Evolutionary conservation across 2,113 vertebrate species (phyloP).

Genomic region (Zingel zingel): DNA sequence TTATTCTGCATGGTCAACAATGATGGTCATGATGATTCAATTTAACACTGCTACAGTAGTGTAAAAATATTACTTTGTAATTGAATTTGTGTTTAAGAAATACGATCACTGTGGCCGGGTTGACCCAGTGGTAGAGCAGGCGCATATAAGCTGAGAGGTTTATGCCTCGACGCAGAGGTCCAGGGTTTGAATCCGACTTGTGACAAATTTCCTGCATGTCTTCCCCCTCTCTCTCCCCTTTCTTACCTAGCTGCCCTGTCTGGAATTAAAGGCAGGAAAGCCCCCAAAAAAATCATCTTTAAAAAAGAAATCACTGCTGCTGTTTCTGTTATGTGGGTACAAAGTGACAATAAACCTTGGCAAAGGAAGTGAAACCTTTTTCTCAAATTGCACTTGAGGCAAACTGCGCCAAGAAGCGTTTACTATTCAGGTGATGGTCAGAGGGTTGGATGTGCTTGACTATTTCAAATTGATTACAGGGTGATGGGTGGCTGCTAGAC

Average conservation of each 20-base stretch:
- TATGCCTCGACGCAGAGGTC: no score
- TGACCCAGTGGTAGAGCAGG: no score
- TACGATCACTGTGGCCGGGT: no score
- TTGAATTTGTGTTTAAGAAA: constrained; percentile 32
- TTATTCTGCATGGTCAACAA: constrained; percentile 35
- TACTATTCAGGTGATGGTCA: constrained; percentile 58
- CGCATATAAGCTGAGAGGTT: no score
- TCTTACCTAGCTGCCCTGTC: no score
- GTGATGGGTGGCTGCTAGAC: constrained; percentile 39
- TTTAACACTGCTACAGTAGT: constrained; percentile 32
- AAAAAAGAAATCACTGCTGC: background rate
- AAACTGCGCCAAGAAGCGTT: background rate
- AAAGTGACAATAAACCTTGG: constrained; percentile 25
- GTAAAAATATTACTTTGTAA: constrained; percentile 9
- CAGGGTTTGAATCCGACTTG: no score
- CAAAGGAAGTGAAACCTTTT: constrained; percentile 27
- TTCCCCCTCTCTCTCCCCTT: no score
- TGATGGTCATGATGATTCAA: constrained; percentile 39
- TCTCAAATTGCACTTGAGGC: constrained; percentile 9
- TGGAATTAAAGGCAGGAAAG: no score
- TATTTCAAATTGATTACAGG: constrained; percentile 67
- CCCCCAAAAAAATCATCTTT: no score
- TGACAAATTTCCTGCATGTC: no score
- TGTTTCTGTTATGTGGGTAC: constrained; percentile 19
- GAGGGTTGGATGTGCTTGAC: constrained; percentile 44